These are phyloP conservation scores for Mesoligia furuncula DNA, from an alignment of 2,888 invertebrate genomes.

Conservation along the genomic window DNA sequence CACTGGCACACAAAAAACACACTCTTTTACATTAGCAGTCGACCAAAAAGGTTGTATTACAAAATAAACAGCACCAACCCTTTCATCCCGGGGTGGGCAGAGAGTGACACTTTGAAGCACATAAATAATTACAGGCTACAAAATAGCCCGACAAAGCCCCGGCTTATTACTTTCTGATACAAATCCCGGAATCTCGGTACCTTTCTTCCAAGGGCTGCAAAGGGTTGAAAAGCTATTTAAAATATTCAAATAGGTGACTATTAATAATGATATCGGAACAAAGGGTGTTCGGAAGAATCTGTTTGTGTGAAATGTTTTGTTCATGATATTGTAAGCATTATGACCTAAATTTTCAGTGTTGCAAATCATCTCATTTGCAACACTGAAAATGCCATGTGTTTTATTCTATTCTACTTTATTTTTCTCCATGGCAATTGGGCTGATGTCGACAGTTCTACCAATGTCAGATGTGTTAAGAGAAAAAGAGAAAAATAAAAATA, in stretches of 20 bases:
- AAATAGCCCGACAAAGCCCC: conserved; percentile 35
- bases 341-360: background rate
- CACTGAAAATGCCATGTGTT: background rate
- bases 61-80: conserved; percentile 36
- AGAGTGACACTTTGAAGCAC: conserved; percentile 42
- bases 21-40: background rate
- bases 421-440: no score
- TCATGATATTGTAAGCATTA: background rate
- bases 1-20: background rate
- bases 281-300: conserved; percentile 27
- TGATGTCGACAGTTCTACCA: no score
- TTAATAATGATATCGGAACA: conserved; percentile 58
- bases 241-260: conserved; percentile 59
- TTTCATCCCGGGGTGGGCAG: conserved; percentile 18
- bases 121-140: conserved; percentile 59
- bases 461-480: no score
- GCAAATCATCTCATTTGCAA: background rate
- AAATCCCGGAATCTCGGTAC: conserved; percentile 57
- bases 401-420: no score
- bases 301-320: conserved; percentile 15
- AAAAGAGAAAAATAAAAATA: no score
- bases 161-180: conserved; percentile 57
- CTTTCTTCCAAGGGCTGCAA: conserved; percentile 36
- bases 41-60: conserved; percentile 20
- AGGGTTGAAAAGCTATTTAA: conserved; percentile 56